Evolutionary conservation across 53 echinoderm and acorn worm genomes (phyloP), one percentile per base, ranked within the genome.

Genomic region (Antedon mediterranea): DNA sequence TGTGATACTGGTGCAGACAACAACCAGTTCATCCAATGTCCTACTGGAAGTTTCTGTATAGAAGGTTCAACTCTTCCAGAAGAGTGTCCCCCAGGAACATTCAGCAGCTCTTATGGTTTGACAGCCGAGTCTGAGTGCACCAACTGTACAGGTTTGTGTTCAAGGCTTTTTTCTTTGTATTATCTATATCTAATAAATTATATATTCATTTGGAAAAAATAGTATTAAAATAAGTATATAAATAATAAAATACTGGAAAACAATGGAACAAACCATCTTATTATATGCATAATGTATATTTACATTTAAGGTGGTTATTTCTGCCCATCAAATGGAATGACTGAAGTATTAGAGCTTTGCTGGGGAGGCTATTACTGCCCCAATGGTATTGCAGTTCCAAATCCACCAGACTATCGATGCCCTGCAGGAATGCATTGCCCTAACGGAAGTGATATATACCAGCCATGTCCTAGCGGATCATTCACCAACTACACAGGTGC

Each of bases 341-440:
- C 90, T 0, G 78, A 73, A 0, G 90, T 89, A 34, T 78, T 76
- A 0, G 85, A 92, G 23, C 73, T 83, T n/a, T 97, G 97, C 79
- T 95, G 88, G 89, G 97, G 97, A 5, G 97, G 97, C 0, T 97
- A 79, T 77, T 97, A 97, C 86, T 97, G 97, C 78, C 94, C 94
- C 9, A 20, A 33, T 11, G 85, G 86, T 27, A 85, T 88, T 79
- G 86, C 85, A 43, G 82, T 84, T 20, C 97, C 97, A 74, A 97
- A 97, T 33, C 92, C 97, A 3, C 37, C 86, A 11, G 79, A 80
- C 31, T 97, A 91, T 79, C 77, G 82, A 29, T 97, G 97, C 72
- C 97, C 97, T 0, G 77, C 80, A 23, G 97, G 97, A 3, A 89
- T 97, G 77, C 89, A 91, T 77, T 97, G 97, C 30, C 97, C 97